Evolutionary conservation across 23 tunicate genomes (phyloP).

Genomic region (Styela plicata): DNA sequence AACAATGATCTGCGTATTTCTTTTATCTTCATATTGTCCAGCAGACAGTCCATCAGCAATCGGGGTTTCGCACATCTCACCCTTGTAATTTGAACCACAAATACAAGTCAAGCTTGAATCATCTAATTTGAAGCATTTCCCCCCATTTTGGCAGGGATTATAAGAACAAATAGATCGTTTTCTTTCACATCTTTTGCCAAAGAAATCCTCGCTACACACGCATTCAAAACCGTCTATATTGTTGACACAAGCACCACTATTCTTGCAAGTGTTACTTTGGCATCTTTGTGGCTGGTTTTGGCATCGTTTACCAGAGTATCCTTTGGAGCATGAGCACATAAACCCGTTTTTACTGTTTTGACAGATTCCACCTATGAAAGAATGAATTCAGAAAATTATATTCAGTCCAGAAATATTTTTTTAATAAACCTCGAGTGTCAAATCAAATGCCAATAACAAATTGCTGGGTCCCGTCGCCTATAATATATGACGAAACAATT

Average conservation of each 20-base stretch:
- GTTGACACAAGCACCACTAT: background rate
- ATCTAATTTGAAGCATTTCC: background rate
- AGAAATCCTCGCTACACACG: background rate
- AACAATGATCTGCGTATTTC: background rate
- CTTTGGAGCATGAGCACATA: background rate
- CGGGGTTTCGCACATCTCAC: background rate
- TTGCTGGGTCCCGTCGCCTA: too few species aligned
- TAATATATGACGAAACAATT: too few species aligned
- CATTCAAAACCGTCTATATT: background rate
- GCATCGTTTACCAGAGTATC: background rate
- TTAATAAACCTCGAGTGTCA: too few species aligned
- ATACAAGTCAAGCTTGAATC: background rate
- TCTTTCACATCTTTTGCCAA: background rate
- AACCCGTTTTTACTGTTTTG: background rate
- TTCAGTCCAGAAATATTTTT: too few species aligned
- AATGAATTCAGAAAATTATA: background rate
- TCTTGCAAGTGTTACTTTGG: background rate
- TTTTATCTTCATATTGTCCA: background rate
- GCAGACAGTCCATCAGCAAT: background rate
- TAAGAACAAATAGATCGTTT: background rate
- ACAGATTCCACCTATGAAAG: background rate
- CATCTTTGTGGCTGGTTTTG: background rate
- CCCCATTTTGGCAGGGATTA: background rate
- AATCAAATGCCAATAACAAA: too few species aligned
- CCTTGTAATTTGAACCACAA: background rate